Percentiles rank a stretch among this genome's conserved stretches.
Evolutionary conservation across 2,113 vertebrate genomes (phyloP).

Genomic region (Ophthalmolycus amberensis): DNA sequence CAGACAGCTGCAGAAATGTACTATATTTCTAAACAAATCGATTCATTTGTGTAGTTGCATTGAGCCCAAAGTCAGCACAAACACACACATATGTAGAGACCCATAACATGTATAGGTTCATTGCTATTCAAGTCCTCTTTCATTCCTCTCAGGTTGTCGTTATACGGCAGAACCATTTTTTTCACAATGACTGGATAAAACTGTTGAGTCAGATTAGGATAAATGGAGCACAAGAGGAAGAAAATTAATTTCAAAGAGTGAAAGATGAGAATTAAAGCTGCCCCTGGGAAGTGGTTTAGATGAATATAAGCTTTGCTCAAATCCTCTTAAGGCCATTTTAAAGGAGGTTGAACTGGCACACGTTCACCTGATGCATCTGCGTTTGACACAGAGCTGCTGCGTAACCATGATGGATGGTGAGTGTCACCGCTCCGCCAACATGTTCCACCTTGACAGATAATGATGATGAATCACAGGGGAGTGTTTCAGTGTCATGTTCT

Average conservation of each 20-base stretch:
- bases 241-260: slow-evolving; percentile 44
- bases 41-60: neutral
- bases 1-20: neutral
- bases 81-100: neutral
- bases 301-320: slow-evolving; percentile 24
- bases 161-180: slow-evolving; percentile 12
- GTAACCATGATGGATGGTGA: slow-evolving; percentile 61
- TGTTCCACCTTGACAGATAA: slow-evolving; percentile 49
- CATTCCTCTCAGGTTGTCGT: slow-evolving; percentile 1
- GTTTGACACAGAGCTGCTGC: slow-evolving; percentile 24
- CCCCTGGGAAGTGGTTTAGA: slow-evolving; percentile 16
- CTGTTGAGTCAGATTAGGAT: slow-evolving; percentile 12
- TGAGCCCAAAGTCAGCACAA: neutral
- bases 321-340: slow-evolving; percentile 21
- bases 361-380: neutral
- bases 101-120: neutral
- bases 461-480: slow-evolving; percentile 61
- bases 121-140: neutral
- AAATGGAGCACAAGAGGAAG: slow-evolving; percentile 7
- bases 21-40: neutral
- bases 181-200: slow-evolving; percentile 16
- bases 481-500: slow-evolving; percentile 47
- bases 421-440: slow-evolving; percentile 38
- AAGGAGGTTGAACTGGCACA: neutral
- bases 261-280: slow-evolving; percentile 40